phyloP scores from a whole-genome alignment of 2,797 vertebrate genomes.

The Syngnathus rostellatus region DNA sequence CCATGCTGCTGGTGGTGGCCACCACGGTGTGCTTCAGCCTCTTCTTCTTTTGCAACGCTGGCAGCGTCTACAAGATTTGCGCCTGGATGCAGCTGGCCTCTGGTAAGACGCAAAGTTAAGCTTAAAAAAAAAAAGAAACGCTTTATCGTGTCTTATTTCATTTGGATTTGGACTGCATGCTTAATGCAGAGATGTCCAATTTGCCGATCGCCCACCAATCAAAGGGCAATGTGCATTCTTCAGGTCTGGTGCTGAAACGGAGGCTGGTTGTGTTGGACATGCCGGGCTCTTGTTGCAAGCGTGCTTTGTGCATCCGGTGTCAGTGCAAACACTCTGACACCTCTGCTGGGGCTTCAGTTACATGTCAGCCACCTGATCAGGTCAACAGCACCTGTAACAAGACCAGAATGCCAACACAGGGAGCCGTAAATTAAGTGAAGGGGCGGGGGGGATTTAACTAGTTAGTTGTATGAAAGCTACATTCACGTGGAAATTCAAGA shows the following conservation, averaged over 20 bases:
- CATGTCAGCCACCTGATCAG: constrained; percentile 49
- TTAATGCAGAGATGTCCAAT: too few relatives aligned
- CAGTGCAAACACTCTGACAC: constrained; percentile 46
- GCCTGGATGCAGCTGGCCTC: constrained; percentile 94
- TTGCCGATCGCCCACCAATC: too few relatives aligned
- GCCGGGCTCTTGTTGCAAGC: constrained; percentile 41
- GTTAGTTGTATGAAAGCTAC: too few relatives aligned
- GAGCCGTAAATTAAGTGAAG: not conserved
- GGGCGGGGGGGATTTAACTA: too few relatives aligned
- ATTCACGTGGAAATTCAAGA: too few relatives aligned
- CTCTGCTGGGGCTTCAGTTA: constrained; percentile 41
- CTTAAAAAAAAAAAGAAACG: not conserved
- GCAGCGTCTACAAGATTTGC: constrained; percentile 89
- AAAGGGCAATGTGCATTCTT: too few relatives aligned
- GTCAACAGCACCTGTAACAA: constrained; percentile 11
- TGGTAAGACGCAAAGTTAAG: constrained; percentile 66
- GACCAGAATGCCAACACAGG: not conserved
- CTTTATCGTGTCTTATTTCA: not conserved
- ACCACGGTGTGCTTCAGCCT: constrained; percentile 86
- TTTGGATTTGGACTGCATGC: not conserved
- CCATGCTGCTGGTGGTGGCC: constrained; percentile 88
- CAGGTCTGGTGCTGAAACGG: not conserved
- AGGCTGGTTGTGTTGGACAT: not conserved
- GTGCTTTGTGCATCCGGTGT: constrained; percentile 29
- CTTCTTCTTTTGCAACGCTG: constrained; percentile 91